phyloP scores from a whole-genome alignment of 2,113 vertebrate genomes.

The Dascyllus trimaculatus region DNA sequence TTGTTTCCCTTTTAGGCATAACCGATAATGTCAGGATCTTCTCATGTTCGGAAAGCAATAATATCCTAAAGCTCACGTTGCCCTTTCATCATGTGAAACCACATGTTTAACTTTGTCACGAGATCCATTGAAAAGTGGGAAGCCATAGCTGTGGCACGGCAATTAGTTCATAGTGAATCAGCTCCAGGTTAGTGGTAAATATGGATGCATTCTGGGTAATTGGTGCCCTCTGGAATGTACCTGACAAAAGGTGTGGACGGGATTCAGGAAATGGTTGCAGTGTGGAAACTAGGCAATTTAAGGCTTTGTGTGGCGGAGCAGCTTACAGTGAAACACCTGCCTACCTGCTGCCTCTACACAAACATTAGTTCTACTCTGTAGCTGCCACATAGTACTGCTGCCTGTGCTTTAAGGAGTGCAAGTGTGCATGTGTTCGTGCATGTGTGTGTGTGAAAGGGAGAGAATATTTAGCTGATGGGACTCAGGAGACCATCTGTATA shows the following conservation, averaged over 20 bases:
- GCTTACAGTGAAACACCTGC: slow-evolving; percentile 72
- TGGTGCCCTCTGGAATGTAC: slow-evolving; percentile 60
- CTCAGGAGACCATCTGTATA: slow-evolving; percentile 44
- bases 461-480: slow-evolving; percentile 36
- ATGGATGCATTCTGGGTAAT: slow-evolving; percentile 57
- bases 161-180: slow-evolving; percentile 13
- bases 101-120: slow-evolving; percentile 8
- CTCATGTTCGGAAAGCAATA: not conserved
- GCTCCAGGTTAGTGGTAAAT: slow-evolving; percentile 37
- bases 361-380: slow-evolving; percentile 72
- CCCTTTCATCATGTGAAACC: not conserved
- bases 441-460: slow-evolving; percentile 9
- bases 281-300: slow-evolving; percentile 60
- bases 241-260: slow-evolving; percentile 69
- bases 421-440: slow-evolving; percentile 6
- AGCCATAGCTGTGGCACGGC: not conserved
- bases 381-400: slow-evolving; percentile 33
- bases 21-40: not conserved
- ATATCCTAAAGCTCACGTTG: not conserved
- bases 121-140: not conserved
- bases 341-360: slow-evolving; percentile 60
- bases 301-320: slow-evolving; percentile 48
- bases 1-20: not conserved
- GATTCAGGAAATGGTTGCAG: slow-evolving; percentile 53
- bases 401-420: slow-evolving; percentile 47